phyloP scores from a whole-genome alignment of 2,113 vertebrate species.

The Gnathonemus longibarbis region DNA sequence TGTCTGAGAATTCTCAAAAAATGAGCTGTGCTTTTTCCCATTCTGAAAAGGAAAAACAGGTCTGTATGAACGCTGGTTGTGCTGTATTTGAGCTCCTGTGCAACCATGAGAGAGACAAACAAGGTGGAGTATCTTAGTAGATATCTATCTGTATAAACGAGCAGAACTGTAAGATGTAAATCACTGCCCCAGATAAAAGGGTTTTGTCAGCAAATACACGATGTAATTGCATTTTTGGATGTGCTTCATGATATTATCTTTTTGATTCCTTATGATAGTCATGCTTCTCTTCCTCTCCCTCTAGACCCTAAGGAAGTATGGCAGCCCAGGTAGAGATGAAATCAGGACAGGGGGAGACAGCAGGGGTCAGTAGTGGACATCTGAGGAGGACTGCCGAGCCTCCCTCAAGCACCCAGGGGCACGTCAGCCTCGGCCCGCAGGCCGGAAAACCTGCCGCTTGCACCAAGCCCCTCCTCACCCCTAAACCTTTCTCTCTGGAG shows the following conservation, averaged over 20 bases:
- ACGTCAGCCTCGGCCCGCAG: background rate
- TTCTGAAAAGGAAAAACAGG: background rate
- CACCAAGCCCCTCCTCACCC: slow-evolving; percentile 50
- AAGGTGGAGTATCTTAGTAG: background rate
- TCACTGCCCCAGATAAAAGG: background rate
- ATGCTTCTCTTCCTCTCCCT: background rate
- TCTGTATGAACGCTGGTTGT: background rate
- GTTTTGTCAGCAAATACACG: background rate
- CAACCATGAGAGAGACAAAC: background rate
- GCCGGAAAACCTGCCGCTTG: slow-evolving; percentile 35
- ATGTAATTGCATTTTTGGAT: background rate
- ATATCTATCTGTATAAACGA: background rate
- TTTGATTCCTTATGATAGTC: background rate
- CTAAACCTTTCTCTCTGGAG: slow-evolving; percentile 57
- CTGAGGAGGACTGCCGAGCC: background rate
- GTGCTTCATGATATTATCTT: background rate
- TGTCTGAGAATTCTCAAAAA: background rate
- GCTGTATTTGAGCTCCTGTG: background rate
- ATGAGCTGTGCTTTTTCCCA: background rate
- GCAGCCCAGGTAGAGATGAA: slow-evolving; percentile 10
- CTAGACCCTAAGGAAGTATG: background rate
- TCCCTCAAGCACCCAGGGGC: background rate
- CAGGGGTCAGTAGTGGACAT: background rate
- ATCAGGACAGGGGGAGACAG: background rate
- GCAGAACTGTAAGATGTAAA: background rate